A percentile compares a stretch with the other conserved stretches of the same genome.
These are phyloP conservation scores for Melitaea athalia DNA, from an alignment of 2,888 invertebrate genomes.

Conservation along the genomic window DNA sequence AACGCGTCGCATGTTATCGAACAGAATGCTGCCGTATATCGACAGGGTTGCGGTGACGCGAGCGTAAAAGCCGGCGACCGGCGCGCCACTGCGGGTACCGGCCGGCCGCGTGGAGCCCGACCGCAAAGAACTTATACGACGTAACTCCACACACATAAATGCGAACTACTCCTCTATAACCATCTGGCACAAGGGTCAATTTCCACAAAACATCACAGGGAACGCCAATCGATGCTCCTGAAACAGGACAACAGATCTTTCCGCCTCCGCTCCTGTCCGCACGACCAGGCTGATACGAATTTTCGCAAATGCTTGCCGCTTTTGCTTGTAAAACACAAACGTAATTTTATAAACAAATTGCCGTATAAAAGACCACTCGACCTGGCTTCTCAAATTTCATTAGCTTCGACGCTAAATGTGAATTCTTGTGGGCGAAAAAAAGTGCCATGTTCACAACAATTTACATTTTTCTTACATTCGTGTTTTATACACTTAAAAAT, in stretches of 20 bases:
- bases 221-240: slow-evolving; percentile 78
- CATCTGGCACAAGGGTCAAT: slow-evolving; percentile 42
- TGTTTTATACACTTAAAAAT: background rate
- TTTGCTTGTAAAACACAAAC: slow-evolving; percentile 55
- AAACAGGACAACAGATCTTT: slow-evolving; percentile 77
- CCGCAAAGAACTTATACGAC: slow-evolving; percentile 59
- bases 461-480: slow-evolving; percentile 20
- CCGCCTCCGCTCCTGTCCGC: slow-evolving; percentile 70
- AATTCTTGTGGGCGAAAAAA: slow-evolving; percentile 41
- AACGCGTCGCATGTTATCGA: slow-evolving; percentile 58
- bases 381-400: slow-evolving; percentile 58
- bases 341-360: slow-evolving; percentile 63
- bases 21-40: slow-evolving; percentile 41
- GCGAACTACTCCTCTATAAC: slow-evolving; percentile 46
- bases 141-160: slow-evolving; percentile 50
- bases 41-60: slow-evolving; percentile 51
- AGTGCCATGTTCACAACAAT: slow-evolving; percentile 27
- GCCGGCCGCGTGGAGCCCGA: slow-evolving; percentile 69
- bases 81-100: slow-evolving; percentile 76
- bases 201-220: slow-evolving; percentile 40
- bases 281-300: slow-evolving; percentile 59
- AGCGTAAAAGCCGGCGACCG: slow-evolving; percentile 66
- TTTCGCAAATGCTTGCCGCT: slow-evolving; percentile 63
- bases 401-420: slow-evolving; percentile 52
- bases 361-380: slow-evolving; percentile 45